phyloP scores from a whole-genome alignment of 2,797 vertebrate genomes.

The Halcyon chelicuti region DNA sequence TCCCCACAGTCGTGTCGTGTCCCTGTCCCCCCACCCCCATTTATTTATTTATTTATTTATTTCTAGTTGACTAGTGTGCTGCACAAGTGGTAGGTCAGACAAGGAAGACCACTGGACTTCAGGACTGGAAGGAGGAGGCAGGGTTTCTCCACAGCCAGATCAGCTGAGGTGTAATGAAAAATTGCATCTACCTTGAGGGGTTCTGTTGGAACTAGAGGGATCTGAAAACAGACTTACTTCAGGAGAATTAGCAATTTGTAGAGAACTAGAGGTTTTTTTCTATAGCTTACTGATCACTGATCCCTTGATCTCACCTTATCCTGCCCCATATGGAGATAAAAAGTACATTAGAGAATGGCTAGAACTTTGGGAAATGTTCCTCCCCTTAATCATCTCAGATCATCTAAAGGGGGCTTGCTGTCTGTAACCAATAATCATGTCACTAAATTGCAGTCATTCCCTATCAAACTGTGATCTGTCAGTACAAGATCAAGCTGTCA shows the following conservation, averaged over 20 bases:
- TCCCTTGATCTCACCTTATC: neutral
- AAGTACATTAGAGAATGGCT: neutral
- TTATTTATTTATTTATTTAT: no score
- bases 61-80: neutral
- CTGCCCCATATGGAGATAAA: neutral
- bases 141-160: neutral
- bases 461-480: neutral
- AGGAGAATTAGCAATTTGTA: neutral
- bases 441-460: neutral
- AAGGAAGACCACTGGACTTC: neutral
- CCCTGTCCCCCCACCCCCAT: rapidly evolving
- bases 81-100: neutral
- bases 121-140: neutral
- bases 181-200: neutral
- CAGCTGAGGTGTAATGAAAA: neutral
- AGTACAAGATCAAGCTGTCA: neutral
- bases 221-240: neutral
- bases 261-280: neutral
- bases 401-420: neutral
- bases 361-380: neutral
- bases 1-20: no score
- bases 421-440: neutral
- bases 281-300: neutral
- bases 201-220: neutral
- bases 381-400: neutral